Conservation (phyloP, 2,797 vertebrate genomes). For the Mastacembelus armatus region DNA sequence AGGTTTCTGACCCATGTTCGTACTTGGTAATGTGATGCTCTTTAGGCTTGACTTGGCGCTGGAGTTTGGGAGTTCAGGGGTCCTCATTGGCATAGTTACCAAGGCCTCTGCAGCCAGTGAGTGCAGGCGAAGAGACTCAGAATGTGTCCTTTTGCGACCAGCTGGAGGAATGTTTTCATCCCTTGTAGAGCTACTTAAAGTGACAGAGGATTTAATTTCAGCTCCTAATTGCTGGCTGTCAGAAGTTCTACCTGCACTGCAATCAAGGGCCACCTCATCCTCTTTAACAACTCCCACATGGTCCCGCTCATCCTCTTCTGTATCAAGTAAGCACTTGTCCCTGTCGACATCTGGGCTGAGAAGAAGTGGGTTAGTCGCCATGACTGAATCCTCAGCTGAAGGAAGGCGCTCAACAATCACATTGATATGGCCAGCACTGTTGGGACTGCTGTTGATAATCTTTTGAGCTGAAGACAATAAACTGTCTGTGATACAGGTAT, state of each 20-base stretch:
- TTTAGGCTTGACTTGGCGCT: slow-evolving; percentile 47
- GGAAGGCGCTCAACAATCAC: slow-evolving; percentile 98
- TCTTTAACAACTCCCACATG: slow-evolving; percentile 38
- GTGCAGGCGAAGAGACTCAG: slow-evolving; percentile 94
- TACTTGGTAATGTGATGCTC: slow-evolving; percentile 63
- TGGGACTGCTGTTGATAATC: slow-evolving; percentile 93
- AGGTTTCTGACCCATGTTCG: slow-evolving; percentile 79
- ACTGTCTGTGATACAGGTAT: slow-evolving; percentile 81
- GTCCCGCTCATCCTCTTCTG: slow-evolving; percentile 58
- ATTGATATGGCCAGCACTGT: slow-evolving; percentile 92
- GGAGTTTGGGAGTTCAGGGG: slow-evolving; percentile 84
- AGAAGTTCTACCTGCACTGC: slow-evolving; percentile 51
- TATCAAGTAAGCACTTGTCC: slow-evolving; percentile 78
- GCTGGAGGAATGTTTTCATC: slow-evolving; percentile 93
- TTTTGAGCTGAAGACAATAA: slow-evolving; percentile 96
- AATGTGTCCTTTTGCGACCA: slow-evolving; percentile 92
- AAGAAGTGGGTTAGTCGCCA: slow-evolving; percentile 86
- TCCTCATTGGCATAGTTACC: slow-evolving; percentile 95
- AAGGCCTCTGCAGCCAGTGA: slow-evolving; percentile 96
- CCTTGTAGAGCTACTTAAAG: slow-evolving; percentile 57
- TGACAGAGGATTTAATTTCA: slow-evolving; percentile 16
- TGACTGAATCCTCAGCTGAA: slow-evolving; percentile 87
- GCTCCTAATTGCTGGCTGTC: slow-evolving; percentile 33
- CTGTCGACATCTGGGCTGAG: slow-evolving; percentile 79
- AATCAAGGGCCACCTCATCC: slow-evolving; percentile 83